Base-by-base conservation (phyloP, 2,888 invertebrate species). In the Mesorhabditis belari region DNA sequence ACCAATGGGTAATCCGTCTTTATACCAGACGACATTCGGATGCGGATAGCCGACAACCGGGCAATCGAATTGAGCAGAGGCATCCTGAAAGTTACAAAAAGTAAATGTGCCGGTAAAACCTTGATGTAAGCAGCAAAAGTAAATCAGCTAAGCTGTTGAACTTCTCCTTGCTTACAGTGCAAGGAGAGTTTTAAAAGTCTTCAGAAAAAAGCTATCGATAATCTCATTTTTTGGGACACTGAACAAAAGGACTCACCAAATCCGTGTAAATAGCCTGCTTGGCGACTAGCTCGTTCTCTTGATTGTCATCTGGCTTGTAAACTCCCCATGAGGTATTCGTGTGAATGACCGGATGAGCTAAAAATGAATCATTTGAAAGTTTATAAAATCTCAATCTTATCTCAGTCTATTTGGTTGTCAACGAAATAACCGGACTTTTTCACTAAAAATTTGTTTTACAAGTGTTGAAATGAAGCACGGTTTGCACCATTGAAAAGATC, bases 21-120 rank as follows among this genome's bases (percentile, higher is more conserved):
- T 77, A 62, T 58, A 76, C 77, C 77, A 77, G 23, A 60, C 49
- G 24, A 77, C 60, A 6, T 53, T 50, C 6, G 77, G 76, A 19
- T 58, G 53, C 4, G 77, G 77, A 27, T 70, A 77, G 25, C 70
- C 77, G 5, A 62, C 29, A 17, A 69, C 66, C n/a, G 77, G 77
- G 53, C 77, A 77, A 3, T 26, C 26, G 21, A 77, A 57, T 12
- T 54, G 28, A 23, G 67, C 73, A 5, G 60, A 59, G 6, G 61
- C 52, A 3, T 70, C 70, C 23, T 52, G 60, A 0, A 58, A 23
- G 1, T 61, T 59, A 49, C 5, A 23, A n/a, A 9, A 27, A 23
- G 26, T 17, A n/a, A 9, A 17, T 21, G 25, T 54, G n/a, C n/a
- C 21, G n/a, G 21, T n/a, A 6, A n/a, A 51, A 9, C n/a, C 17